Percentiles rank a stretch among this genome's conserved stretches.
Conservation (phyloP, 1,140 invertebrate species). For the Cryptotermes secundus region DNA sequence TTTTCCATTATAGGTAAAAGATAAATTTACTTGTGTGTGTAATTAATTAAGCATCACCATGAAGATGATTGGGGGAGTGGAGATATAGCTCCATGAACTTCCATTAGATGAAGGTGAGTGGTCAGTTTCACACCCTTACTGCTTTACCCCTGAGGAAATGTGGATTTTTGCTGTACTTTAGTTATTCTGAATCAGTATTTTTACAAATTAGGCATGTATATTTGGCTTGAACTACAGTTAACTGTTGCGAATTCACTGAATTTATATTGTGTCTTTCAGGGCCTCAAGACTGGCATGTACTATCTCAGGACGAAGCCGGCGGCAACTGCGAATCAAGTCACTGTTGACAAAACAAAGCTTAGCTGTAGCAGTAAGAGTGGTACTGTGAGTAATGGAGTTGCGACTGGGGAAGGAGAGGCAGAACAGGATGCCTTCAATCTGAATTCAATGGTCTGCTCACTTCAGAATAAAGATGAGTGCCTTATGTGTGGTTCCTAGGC, state of each 20-base stretch:
- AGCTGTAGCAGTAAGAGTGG: slow-evolving; percentile 40
- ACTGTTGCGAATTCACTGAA: no score
- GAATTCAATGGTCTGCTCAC: slow-evolving; percentile 81
- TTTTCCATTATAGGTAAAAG: background rate
- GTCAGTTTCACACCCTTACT: no score
- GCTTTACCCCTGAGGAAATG: no score
- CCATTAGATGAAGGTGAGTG: no score
- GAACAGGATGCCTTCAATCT: slow-evolving; percentile 56
- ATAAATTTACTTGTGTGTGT: background rate
- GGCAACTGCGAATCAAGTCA: slow-evolving; percentile 95
- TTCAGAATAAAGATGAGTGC: slow-evolving; percentile 91
- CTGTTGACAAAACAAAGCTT: slow-evolving; percentile 88
- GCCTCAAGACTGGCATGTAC: slow-evolving; percentile 99
- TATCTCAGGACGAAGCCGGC: slow-evolving; percentile 96
- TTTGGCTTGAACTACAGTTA: no score
- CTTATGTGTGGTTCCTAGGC: slow-evolving; percentile 73
- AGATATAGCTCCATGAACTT: no score
- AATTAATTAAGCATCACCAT: background rate
- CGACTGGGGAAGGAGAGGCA: slow-evolving; percentile 44
- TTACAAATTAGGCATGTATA: no score
- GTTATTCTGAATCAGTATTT: no score
- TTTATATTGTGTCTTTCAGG: slow-evolving; percentile 51
- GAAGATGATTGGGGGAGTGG: background rate
- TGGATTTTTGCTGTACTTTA: no score
- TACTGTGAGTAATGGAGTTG: slow-evolving; percentile 37